phyloP scores from a whole-genome alignment of 2,888 invertebrate genomes.

The Agrilus mali region DNA sequence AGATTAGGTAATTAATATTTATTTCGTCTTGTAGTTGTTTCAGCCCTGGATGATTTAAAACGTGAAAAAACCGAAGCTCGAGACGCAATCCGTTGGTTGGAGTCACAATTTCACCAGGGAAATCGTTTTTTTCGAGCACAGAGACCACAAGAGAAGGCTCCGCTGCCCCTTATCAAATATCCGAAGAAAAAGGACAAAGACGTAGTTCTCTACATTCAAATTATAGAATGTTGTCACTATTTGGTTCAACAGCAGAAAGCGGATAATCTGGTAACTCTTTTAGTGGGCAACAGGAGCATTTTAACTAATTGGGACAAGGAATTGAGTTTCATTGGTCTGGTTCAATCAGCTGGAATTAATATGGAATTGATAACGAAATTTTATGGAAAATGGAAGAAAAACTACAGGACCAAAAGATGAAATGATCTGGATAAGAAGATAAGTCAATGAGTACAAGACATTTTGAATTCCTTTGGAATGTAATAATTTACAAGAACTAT shows the following conservation, averaged over 20 bases:
- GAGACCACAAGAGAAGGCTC: constrained; percentile 65
- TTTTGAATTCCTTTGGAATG: no score
- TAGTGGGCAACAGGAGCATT: constrained; percentile 47
- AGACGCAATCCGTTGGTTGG: constrained; percentile 89
- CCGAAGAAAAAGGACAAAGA: constrained; percentile 67
- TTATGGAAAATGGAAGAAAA: constrained; percentile 74
- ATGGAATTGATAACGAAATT: constrained; percentile 73
- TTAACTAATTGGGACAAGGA: constrained; percentile 37
- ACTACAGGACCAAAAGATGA: constrained; percentile 53
- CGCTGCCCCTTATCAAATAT: constrained; percentile 59
- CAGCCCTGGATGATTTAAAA: constrained; percentile 79
- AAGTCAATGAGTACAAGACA: background rate
- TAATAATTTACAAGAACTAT: no score
- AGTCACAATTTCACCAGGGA: constrained; percentile 73
- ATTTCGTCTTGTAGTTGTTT: constrained; percentile 58
- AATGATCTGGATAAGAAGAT: constrained; percentile 8
- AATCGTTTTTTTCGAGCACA: constrained; percentile 81
- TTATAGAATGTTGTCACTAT: constrained; percentile 74
- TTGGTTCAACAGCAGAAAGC: constrained; percentile 46
- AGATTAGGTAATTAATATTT: constrained; percentile 6
- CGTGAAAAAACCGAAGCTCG: constrained; percentile 72
- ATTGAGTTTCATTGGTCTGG: constrained; percentile 65
- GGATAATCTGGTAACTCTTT: constrained; percentile 58
- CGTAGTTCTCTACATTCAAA: constrained; percentile 63
- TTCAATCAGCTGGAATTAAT: constrained; percentile 68